Base-by-base conservation (phyloP, 2,888 invertebrate genomes). In the Rhorus exstirpatorius region DNA sequence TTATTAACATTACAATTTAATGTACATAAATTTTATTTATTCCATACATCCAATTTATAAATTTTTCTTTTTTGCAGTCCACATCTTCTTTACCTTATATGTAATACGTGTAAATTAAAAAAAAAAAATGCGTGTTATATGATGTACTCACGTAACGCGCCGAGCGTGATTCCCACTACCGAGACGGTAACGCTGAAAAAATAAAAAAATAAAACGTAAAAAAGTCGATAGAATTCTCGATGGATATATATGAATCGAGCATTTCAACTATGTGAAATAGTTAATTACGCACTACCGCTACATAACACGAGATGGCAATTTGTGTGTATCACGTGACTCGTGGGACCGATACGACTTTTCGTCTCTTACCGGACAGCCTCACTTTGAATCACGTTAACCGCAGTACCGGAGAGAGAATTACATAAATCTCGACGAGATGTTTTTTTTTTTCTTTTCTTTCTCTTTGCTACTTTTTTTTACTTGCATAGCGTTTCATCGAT, bases 131-230 rank as follows among this genome's bases (percentile, higher is more conserved):
- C 12, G 49, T 60, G 67, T 76, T 76, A 76, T 55, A 46, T 77
- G 14, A 65, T 46, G 61, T 79, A 86, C 85, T 87, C 84, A 87
- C 85, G 86, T 85, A 87, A 80, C 60, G 76, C 83, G 12, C 77
- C 84, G 21, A 81, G 83, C 75, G 83, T 24, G 14, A 76, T 76
- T 41, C 71, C 79, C 58, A 76, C 38, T 35, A 86, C 17, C 35
- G 77, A 46, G 21, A 44, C 80, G 61, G 41, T 61, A 35, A 86
- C 49, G 76, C 86, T 86, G 78, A 41, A 74, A 82, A 76, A 84
- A 79, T 70, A 46, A 65, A 79, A 72, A 60, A 55, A 49, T 19
- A 31, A 80, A 21, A 49, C 26, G 41, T 68, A 60, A 55, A 49
- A 26, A 31, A 80, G 31, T 55, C 26, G 41, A 26, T 44, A 68